phyloP scores from a whole-genome alignment of 2,888 invertebrate species.

The Cremastinae sp. region DNA sequence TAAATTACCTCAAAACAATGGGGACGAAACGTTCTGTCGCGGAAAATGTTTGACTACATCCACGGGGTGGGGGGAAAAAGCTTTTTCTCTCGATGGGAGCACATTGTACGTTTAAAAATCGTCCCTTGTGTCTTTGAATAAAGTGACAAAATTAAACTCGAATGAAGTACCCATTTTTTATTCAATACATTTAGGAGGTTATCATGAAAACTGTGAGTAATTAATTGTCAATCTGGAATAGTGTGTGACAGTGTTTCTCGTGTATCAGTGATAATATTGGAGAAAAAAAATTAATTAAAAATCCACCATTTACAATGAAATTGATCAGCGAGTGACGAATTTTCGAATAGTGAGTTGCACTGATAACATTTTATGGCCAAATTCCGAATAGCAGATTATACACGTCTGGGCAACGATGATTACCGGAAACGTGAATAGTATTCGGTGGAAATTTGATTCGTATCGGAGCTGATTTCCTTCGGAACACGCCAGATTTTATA shows the following conservation, averaged over 20 bases:
- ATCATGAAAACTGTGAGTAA: too few species aligned
- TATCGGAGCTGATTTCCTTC: conserved; percentile 23
- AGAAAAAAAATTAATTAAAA: not conserved
- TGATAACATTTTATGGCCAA: not conserved
- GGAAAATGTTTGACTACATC: conserved; percentile 4
- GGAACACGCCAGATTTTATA: not conserved
- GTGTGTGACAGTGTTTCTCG: too few species aligned
- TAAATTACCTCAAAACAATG: conserved; percentile 18
- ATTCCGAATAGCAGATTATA: conserved; percentile 6
- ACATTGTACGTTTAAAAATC: conserved; percentile 1
- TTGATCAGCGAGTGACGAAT: conserved; percentile 23
- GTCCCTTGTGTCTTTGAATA: not conserved
- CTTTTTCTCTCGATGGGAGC: not conserved
- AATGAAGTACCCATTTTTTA: too few species aligned
- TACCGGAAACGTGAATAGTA: conserved; percentile 22
- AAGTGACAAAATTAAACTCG: too few species aligned
- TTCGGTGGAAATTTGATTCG: conserved; percentile 26
- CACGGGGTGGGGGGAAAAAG: not conserved
- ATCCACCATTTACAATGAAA: not conserved
- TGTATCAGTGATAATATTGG: too few species aligned
- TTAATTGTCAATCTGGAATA: too few species aligned
- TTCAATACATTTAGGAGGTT: too few species aligned
- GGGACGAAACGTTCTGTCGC: not conserved
- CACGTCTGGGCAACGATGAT: conserved; percentile 44
- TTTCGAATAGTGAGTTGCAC: not conserved